A percentile compares a stretch with the other conserved stretches of the same genome.
Conservation (phyloP, 2,888 invertebrate genomes). For the Ernsta delagoae region DNA sequence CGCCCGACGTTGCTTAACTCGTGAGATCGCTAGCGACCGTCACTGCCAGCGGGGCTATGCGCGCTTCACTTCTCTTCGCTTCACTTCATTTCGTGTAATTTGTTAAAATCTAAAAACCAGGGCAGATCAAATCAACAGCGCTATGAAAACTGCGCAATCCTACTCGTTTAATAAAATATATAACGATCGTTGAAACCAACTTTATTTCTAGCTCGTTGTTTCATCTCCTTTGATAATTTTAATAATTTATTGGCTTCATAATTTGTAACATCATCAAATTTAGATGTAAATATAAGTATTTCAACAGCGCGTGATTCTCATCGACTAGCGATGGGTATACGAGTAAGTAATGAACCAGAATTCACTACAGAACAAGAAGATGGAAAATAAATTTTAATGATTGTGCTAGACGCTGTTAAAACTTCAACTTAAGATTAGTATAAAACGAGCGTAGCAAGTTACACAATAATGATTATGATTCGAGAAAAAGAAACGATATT, state of each 20-base stretch:
- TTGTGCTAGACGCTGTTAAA: no score
- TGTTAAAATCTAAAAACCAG: neutral
- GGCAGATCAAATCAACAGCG: no score
- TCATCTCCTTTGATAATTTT: constrained; percentile 30
- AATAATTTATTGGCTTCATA: constrained; percentile 28
- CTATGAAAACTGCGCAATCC: neutral
- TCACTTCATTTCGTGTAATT: neutral
- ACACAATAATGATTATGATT: no score
- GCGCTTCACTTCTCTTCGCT: no score
- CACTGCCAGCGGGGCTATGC: no score
- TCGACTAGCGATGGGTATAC: neutral
- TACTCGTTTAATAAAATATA: neutral
- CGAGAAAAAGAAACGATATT: no score
- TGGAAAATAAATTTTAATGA: no score
- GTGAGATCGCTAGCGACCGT: no score
- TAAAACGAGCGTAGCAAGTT: no score
- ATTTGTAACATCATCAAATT: constrained; percentile 31
- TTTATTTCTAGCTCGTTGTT: constrained; percentile 11
- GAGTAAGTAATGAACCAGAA: neutral
- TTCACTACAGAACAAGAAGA: no score
- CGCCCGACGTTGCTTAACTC: no score
- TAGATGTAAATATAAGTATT: constrained; percentile 19
- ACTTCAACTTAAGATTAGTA: no score
- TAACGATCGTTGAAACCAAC: neutral
- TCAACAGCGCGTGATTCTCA: constrained; percentile 15